A percentile compares a stretch with the other conserved stretches of the same genome.
These are phyloP conservation scores for Scalopus aquaticus DNA, from an alignment of 2,113 vertebrate genomes.

Conservation along the genomic window DNA sequence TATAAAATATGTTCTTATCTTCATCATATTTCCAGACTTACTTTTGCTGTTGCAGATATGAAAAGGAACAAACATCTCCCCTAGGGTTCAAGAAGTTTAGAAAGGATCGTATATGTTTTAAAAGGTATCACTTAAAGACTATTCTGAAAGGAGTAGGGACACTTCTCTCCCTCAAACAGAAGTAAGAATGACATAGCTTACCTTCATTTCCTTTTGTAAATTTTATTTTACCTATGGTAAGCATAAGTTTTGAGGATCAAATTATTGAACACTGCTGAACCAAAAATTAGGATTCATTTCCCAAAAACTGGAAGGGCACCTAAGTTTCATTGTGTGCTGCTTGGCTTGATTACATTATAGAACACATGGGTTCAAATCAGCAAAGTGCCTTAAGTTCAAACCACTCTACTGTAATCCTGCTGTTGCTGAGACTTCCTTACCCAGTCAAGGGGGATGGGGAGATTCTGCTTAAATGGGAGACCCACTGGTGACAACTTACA, in stretches of 20 bases:
- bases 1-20: constrained; percentile 31
- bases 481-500: not conserved
- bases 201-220: not conserved
- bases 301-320: not conserved
- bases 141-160: not conserved
- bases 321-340: not conserved
- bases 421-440: not conserved
- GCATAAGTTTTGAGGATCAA: not conserved
- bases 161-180: not conserved
- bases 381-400: not conserved
- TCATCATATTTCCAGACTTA: constrained; percentile 14
- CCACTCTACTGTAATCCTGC: fast-evolving
- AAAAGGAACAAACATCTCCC: not conserved
- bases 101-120: not conserved
- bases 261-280: not conserved
- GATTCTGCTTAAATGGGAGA: not conserved
- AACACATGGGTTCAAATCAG: not conserved
- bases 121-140: not conserved
- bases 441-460: not conserved
- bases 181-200: not conserved
- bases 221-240: not conserved
- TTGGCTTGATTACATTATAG: not conserved
- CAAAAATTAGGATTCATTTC: not conserved
- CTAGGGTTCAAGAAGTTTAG: not conserved
- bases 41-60: not conserved